Conservation (phyloP, 2,888 invertebrate genomes). For the Ochropleura plecta region DNA sequence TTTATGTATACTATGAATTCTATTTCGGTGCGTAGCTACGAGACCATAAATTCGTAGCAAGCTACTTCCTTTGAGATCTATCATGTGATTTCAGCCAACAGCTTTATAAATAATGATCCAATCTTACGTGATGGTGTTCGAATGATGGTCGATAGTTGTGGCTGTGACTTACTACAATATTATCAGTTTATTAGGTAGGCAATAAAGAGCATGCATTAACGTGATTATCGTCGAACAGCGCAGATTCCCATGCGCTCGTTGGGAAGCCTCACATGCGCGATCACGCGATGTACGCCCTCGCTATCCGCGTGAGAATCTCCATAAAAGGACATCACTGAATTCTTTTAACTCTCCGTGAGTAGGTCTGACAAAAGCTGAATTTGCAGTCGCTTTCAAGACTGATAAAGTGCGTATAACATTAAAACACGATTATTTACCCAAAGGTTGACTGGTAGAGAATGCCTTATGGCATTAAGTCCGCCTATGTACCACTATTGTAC, state of each 20-base stretch:
- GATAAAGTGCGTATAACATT: not conserved
- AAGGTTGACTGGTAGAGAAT: too few relatives aligned
- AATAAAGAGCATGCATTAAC: constrained; percentile 38
- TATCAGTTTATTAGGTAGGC: constrained; percentile 25
- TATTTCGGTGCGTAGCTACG: constrained; percentile 55
- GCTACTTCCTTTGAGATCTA: constrained; percentile 35
- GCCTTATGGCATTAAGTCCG: too few relatives aligned
- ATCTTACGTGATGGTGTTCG: constrained; percentile 4
- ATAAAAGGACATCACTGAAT: constrained; percentile 59
- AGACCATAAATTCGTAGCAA: constrained; percentile 41
- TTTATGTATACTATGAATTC: constrained; percentile 55
- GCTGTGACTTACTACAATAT: constrained; percentile 12
- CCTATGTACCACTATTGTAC: too few relatives aligned
- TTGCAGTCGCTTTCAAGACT: not conserved
- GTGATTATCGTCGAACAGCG: constrained; percentile 61
- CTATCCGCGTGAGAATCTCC: constrained; percentile 76
- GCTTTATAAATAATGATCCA: constrained; percentile 8
- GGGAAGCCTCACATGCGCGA: constrained; percentile 76
- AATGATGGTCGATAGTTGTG: constrained; percentile 10
- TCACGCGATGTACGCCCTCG: constrained; percentile 78
- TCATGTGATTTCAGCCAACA: constrained; percentile 25
- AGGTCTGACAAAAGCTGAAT: constrained; percentile 13
- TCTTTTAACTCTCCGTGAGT: constrained; percentile 27
- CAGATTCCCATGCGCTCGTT: constrained; percentile 79
- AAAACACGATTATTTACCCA: constrained; percentile 27